Conservation (phyloP, 2,888 invertebrate genomes). For the Pyrrhia umbra region DNA sequence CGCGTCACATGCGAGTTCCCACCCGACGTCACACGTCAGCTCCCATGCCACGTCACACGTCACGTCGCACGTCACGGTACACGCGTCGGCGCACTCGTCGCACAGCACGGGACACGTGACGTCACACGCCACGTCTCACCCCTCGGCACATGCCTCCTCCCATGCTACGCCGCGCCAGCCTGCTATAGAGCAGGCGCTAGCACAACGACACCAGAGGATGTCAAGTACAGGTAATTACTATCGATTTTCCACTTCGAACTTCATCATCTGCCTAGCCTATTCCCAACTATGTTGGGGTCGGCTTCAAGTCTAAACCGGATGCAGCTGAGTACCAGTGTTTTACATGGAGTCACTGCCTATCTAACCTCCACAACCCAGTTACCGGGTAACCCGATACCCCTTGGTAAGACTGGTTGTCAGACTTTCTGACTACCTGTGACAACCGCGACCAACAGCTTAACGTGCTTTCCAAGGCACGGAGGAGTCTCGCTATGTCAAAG, state of each 20-base stretch:
- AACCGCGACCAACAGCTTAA: no score
- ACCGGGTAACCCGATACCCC: no score
- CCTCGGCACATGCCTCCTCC: conserved; percentile 83
- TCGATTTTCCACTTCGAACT: neutral
- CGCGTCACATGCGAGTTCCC: conserved; percentile 18
- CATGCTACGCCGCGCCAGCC: conserved; percentile 70
- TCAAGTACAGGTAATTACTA: conserved; percentile 79
- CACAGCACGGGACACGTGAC: conserved; percentile 39
- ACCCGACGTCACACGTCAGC: conserved; percentile 28
- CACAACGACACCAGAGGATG: conserved; percentile 81
- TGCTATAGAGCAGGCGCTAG: conserved; percentile 59
- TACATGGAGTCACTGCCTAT: no score
- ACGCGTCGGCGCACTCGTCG: conserved; percentile 40
- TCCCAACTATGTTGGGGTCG: no score
- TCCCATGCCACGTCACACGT: conserved; percentile 41
- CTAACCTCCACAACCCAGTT: no score
- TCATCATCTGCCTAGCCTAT: no score
- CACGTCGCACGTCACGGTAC: conserved; percentile 84
- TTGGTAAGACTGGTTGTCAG: no score
- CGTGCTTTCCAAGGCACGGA: no score
- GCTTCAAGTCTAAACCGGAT: no score
- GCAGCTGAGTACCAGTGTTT: no score
- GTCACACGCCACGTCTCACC: conserved; percentile 23
- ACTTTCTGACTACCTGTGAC: no score
- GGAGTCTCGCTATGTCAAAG: no score